Percentiles rank a stretch among this genome's conserved stretches.
phyloP scores from a whole-genome alignment of 2,113 vertebrate genomes.

The Poecilia latipinna region DNA sequence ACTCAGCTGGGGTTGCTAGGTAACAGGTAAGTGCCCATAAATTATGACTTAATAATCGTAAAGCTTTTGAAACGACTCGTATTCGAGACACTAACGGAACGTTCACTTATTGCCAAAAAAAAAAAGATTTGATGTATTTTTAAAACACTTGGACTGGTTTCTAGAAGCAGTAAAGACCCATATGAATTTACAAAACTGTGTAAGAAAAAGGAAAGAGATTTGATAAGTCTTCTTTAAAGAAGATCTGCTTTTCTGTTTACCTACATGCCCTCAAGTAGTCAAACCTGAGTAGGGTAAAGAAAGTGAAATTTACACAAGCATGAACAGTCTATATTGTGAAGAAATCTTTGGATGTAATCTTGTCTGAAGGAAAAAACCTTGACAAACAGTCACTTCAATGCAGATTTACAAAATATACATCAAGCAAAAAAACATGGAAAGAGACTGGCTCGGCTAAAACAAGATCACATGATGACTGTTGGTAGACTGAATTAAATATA shows the following conservation, averaged over 20 bases:
- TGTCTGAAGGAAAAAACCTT: slow-evolving; percentile 14
- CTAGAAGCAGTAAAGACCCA: no score
- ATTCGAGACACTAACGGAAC: no score
- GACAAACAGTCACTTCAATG: not conserved
- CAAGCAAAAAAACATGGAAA: not conserved
- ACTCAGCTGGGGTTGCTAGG: no score
- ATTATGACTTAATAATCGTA: no score
- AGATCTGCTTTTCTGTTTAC: slow-evolving; percentile 7
- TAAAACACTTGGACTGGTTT: no score
- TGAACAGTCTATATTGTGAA: slow-evolving; percentile 8
- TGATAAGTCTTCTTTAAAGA: not conserved
- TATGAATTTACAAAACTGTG: no score
- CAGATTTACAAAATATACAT: slow-evolving; percentile 2
- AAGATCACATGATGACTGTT: slow-evolving; percentile 5
- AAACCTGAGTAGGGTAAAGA: not conserved
- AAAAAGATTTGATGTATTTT: no score
- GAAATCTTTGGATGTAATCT: not conserved
- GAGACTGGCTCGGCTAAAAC: not conserved
- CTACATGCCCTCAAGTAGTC: not conserved
- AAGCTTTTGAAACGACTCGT: no score
- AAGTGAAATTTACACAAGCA: not conserved
- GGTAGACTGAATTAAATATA: not conserved
- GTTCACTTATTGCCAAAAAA: no score
- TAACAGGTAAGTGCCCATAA: no score
- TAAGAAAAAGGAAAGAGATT: no score